Base-by-base conservation (phyloP, 2,888 invertebrate species). In the Coleophora flavipennella region DNA sequence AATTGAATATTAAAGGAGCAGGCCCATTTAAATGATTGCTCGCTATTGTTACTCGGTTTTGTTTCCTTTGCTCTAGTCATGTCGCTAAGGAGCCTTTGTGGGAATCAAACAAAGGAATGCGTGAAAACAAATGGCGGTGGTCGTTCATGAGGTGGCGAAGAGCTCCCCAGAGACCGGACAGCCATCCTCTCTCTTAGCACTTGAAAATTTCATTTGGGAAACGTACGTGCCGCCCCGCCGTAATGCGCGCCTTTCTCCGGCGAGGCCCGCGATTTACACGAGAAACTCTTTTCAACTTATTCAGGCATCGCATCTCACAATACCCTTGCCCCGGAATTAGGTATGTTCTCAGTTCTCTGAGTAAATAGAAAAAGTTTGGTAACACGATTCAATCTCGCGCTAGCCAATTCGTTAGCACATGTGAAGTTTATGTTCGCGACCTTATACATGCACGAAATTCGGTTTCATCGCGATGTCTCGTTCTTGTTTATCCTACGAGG, bases 121-220 rank as follows among this genome's bases (percentile, higher is more conserved):
- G 58, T 58, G 57, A 58, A 62, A 54, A 54, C 56, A 55, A 68
- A 69, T 60, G 58, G 51, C 49, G 53, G 49, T 48, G 49, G 50
- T 59, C 51, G 59, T 68, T 64, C 60, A 55, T 51, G 50, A 55
- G 53, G 45, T 47, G 49, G 51, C 55, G 47, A 56, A 62, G 54
- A 51, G 47, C 45, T 56, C 62, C 62, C 67, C 39, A 43, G 62
- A 57, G 68, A 61, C 45, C 48, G 52, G 49, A 49, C 55, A 57
- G 57, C 59, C 57, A 53, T 42, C 42, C 62, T 59, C 63, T 59
- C 62, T 60, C 62, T 67, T 61, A 65, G 61, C 66, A 62, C 69
- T 74, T 66, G 64, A 68, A 74, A 78, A 79, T 78, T 80, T 79
- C 74, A 79, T 80, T 80, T 72, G 67, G 65, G 50, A 66, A 56